Evolutionary conservation across 2,113 vertebrate species (phyloP), one percentile per base, ranked within the genome.

Genomic region (Polyodon spathula): DNA sequence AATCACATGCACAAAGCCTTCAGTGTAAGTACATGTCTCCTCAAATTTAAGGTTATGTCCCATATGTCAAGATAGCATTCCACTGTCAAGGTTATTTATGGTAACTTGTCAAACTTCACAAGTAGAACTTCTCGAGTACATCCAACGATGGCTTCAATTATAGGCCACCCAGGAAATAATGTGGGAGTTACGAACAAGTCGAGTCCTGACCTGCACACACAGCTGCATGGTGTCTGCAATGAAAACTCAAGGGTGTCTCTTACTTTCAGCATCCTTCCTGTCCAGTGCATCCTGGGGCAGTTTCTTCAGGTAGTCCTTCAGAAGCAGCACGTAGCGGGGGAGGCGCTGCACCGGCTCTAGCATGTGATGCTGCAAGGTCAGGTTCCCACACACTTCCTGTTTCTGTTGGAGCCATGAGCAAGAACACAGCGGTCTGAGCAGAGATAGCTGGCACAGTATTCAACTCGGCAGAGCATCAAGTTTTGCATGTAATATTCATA

Each of bases 281-380:
- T 98, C 96, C 0, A 78, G 84, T 8, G 92, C 87, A 0, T 93
- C 90, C 4, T 78, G 80, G 0, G 95, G 92, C 59, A 98, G 90
- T 73, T 92, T 93, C 84, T 91, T 96, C 73, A 98, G 84, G 71
- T 98, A 98, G 84, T 98, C 95, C 72, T 90, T 97, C 62, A 98
- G 87, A 54, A 98, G 79, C 66, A 98, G 82, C 72, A 97, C 93
- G 0, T 98, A 98, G 59, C 96, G 93, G 46, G 96, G 96, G 75
- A 98, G 93, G 68, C 96, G 88, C 67, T 98, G 96, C 67, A 98
- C 93, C 0, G 96, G 96, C 71, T 98, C 96, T 63, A 98, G 78
- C 96, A 98, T 98, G 76, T 98, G 96, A 69, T 98, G 96, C 78
- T 98, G 96, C 70, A 98, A 68, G 0, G 94, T 98, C 80, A 98